Evolutionary conservation across 2,113 vertebrate genomes (phyloP).

Genomic region (Poeciliopsis turrubarensis): DNA sequence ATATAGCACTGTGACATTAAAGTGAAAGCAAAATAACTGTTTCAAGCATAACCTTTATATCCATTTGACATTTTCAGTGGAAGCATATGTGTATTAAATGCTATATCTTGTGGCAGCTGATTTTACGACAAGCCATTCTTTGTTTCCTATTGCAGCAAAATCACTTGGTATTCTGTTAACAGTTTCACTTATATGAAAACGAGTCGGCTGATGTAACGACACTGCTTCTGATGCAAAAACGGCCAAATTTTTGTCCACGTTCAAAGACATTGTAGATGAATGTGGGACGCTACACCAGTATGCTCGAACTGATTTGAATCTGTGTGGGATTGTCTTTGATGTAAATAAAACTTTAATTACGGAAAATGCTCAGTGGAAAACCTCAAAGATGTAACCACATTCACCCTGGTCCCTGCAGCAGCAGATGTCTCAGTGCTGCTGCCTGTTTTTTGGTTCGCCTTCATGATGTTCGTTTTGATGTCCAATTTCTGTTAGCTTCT

Average conservation of each 20-base stretch:
- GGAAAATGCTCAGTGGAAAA: conserved; percentile 22
- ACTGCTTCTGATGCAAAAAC: not conserved
- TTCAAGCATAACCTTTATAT: conserved; percentile 25
- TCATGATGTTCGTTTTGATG: conserved; percentile 4
- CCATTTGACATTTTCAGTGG: conserved; percentile 23
- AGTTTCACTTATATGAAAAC: not conserved
- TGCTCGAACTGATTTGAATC: not conserved
- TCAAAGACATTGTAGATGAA: not conserved
- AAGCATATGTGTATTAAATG: conserved; percentile 5
- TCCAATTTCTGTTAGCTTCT: conserved; percentile 23
- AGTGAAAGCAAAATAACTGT: conserved; percentile 16
- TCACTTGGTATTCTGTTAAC: conserved; percentile 5
- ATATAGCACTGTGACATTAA: conserved; percentile 15
- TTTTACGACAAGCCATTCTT: conserved; percentile 4
- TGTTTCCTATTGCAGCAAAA: not conserved
- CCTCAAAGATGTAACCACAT: conserved; percentile 3
- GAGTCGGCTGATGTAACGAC: not conserved
- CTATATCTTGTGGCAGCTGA: conserved; percentile 18
- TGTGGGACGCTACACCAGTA: not conserved
- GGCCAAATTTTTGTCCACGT: not conserved
- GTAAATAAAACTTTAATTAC: conserved; percentile 37
- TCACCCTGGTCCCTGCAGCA: conserved; percentile 7
- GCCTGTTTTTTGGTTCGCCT: conserved; percentile 10
- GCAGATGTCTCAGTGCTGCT: conserved; percentile 6
- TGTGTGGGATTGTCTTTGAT: conserved; percentile 7